These are phyloP conservation scores for Apamea monoglypha DNA, from an alignment of 2,888 invertebrate genomes.

Conservation along the genomic window DNA sequence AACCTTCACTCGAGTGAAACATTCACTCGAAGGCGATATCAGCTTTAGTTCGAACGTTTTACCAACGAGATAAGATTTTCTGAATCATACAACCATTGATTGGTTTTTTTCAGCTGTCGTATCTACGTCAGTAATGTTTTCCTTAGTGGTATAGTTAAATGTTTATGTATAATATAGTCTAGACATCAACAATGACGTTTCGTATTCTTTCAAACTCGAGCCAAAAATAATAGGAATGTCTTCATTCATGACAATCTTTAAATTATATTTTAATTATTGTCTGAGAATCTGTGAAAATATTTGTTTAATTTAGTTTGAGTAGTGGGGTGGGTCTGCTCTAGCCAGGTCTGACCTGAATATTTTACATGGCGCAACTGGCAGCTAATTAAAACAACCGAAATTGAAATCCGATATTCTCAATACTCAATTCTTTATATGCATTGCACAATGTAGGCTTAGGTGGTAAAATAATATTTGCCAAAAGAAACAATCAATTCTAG, in stretches of 20 bases:
- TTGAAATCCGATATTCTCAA: not conserved
- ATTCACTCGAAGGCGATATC: not conserved
- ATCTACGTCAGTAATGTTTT: slow-evolving; percentile 53
- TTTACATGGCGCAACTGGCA: not conserved
- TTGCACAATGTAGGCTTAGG: too few species aligned
- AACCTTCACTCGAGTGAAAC: not conserved
- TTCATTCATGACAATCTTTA: slow-evolving; percentile 63
- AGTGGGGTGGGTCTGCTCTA: not conserved
- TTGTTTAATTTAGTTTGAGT: not conserved
- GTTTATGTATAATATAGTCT: slow-evolving; percentile 48
- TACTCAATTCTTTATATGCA: too few species aligned
- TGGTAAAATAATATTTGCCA: too few species aligned
- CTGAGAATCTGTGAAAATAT: not conserved
- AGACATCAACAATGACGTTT: slow-evolving; percentile 60
- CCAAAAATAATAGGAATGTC: slow-evolving; percentile 61
- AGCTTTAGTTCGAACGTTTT: not conserved
- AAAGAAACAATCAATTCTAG: too few species aligned
- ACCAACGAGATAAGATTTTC: slow-evolving; percentile 12
- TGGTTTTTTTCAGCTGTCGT: slow-evolving; percentile 56
- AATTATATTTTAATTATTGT: slow-evolving; percentile 11
- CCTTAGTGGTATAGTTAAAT: slow-evolving; percentile 30
- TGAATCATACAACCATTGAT: slow-evolving; percentile 60
- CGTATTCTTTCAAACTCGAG: slow-evolving; percentile 55
- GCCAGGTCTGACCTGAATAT: not conserved
- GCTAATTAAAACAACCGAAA: not conserved